Evolutionary conservation across 2,797 vertebrate genomes (phyloP).

Genomic region (Phalloptychus januarius): DNA sequence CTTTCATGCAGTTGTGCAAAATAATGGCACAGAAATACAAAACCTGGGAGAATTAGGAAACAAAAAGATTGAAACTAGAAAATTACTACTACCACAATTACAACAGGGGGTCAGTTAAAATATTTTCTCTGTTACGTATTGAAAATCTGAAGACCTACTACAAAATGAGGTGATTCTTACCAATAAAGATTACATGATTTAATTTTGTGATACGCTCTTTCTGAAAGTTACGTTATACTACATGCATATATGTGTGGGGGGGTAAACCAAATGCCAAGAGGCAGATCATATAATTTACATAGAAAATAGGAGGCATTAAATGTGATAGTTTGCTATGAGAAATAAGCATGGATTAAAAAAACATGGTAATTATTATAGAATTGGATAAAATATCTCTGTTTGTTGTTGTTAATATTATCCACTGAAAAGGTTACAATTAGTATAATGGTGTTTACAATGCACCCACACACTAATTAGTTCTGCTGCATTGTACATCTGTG

Average conservation of each 20-base stretch:
- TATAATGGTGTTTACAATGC: conserved; percentile 1
- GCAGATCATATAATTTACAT: neutral
- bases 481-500: neutral
- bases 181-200: neutral
- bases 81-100: neutral
- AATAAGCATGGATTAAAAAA: neutral
- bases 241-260: neutral
- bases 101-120: neutral
- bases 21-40: neutral
- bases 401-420: neutral
- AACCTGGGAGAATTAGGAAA: neutral
- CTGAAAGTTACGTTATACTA: neutral
- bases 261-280: neutral
- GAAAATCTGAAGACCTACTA: neutral
- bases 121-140: neutral
- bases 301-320: neutral
- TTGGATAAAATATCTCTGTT: neutral
- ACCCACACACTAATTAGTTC: neutral
- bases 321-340: neutral
- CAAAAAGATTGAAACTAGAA: neutral
- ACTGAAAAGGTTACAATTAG: conserved; percentile 11
- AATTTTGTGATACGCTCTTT: neutral
- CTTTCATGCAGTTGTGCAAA: neutral
- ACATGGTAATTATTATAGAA: neutral
- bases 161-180: neutral